Conservation (phyloP, 1,140 invertebrate species). For the Drosophila willistoni region DNA sequence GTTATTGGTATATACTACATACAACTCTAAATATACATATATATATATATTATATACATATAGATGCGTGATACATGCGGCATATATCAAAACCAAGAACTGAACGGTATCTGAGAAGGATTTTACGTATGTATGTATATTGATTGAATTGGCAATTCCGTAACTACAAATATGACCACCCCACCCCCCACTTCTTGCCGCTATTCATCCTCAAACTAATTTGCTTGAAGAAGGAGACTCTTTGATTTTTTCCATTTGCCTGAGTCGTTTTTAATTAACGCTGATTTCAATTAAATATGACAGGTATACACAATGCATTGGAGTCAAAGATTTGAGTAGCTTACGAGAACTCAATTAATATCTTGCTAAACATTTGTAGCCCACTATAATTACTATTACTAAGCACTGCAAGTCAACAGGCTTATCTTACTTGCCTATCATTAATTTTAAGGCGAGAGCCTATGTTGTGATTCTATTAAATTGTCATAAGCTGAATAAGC, state of each 20-base stretch:
- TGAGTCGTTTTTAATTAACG: constrained; percentile 52
- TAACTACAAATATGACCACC: neutral
- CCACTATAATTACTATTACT: too few relatives aligned
- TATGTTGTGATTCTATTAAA: too few relatives aligned
- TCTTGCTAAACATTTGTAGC: too few relatives aligned
- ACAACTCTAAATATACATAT: neutral
- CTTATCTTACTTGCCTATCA: too few relatives aligned
- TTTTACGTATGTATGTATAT: neutral
- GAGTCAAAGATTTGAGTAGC: constrained; percentile 24
- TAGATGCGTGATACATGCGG: neutral
- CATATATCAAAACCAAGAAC: neutral
- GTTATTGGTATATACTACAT: constrained; percentile 1
- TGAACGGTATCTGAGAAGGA: neutral
- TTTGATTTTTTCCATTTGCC: constrained; percentile 3
- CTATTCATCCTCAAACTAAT: too few relatives aligned
- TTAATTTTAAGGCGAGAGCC: too few relatives aligned
- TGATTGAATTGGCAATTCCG: constrained; percentile 5
- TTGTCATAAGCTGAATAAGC: too few relatives aligned
- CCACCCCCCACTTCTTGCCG: neutral
- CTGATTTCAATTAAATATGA: constrained; percentile 55
- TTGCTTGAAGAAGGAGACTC: too few relatives aligned
- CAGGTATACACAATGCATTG: constrained; percentile 1
- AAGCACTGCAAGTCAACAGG: too few relatives aligned
- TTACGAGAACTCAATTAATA: too few relatives aligned
- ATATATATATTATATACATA: neutral